phyloP scores from a whole-genome alignment of 92 coral and sea anemone species.

The Siderastrea radians region DNA sequence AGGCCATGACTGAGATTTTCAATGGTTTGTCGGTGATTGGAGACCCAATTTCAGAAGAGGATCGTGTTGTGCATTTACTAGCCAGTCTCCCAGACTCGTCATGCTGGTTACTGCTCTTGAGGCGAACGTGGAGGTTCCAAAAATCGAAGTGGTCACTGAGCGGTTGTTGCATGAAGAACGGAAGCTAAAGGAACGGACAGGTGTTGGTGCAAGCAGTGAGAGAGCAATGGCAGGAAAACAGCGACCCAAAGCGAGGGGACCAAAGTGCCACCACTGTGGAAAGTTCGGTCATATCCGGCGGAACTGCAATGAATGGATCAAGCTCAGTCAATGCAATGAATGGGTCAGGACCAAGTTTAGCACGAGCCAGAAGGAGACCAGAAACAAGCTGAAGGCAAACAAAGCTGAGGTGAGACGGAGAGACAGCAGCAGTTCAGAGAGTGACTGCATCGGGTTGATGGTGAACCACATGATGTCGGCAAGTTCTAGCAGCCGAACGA shows the following conservation, averaged over 20 bases:
- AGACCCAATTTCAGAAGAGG: too few relatives aligned
- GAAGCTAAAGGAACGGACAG: conserved; percentile 64
- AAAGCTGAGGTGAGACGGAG: conserved; percentile 25
- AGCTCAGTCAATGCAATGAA: background rate
- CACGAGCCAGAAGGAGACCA: conserved; percentile 21
- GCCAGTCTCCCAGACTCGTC: too few relatives aligned
- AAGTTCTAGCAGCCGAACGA: too few relatives aligned
- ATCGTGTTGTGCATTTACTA: too few relatives aligned
- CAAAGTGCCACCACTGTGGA: conserved; percentile 61
- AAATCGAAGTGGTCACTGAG: conserved; percentile 75
- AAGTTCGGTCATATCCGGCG: conserved; percentile 54
- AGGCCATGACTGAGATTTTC: too few relatives aligned
- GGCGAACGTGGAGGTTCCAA: conserved; percentile 65
- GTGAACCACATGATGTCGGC: too few relatives aligned
- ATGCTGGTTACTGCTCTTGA: conserved; percentile 86
- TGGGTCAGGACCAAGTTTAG: too few relatives aligned
- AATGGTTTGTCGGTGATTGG: too few relatives aligned
- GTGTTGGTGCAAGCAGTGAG: conserved; percentile 5
- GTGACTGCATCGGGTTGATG: conserved; percentile 49
- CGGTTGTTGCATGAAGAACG: conserved; percentile 76
- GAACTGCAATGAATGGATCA: conserved; percentile 26
- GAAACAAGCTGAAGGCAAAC: conserved; percentile 47
- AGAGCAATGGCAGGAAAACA: conserved; percentile 44
- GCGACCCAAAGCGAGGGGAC: conserved; percentile 42
- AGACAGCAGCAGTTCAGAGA: conserved; percentile 68